Evolutionary conservation across 2,797 vertebrate species (phyloP).

Genomic region (Falco cherrug): DNA sequence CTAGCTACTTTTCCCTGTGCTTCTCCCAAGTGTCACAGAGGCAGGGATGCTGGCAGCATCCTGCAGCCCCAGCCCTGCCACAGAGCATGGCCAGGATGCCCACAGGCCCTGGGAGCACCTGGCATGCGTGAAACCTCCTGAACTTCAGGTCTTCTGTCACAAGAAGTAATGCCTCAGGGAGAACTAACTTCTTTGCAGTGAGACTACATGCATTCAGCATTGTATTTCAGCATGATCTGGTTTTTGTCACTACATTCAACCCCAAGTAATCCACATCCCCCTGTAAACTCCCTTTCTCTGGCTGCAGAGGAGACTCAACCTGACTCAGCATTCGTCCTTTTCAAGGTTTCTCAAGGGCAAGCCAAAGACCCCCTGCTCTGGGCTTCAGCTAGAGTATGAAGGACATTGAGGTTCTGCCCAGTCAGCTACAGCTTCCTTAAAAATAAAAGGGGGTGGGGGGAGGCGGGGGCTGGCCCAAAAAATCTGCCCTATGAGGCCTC

Average conservation of each 20-base stretch:
- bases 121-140: not conserved
- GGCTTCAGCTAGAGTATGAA: not conserved
- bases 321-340: not conserved
- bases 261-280: not conserved
- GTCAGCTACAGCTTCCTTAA: not conserved
- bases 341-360: not conserved
- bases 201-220: not conserved
- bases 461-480: not conserved
- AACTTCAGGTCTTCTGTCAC: conserved; percentile 14
- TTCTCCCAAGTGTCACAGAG: not conserved
- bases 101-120: not conserved
- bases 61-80: not conserved
- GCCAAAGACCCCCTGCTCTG: rapidly evolving
- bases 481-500: not conserved
- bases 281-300: not conserved
- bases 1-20: not conserved
- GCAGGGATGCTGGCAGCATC: not conserved
- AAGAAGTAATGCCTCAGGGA: not conserved
- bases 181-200: not conserved
- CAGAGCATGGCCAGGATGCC: not conserved
- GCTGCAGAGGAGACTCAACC: not conserved
- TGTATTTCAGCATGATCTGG: not conserved
- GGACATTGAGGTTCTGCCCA: not conserved
- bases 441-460: rapidly evolving
- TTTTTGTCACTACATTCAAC: not conserved